Evolutionary conservation across 2,888 invertebrate genomes (phyloP), one percentile per base, ranked within the genome.

Genomic region (Lasius platythorax): DNA sequence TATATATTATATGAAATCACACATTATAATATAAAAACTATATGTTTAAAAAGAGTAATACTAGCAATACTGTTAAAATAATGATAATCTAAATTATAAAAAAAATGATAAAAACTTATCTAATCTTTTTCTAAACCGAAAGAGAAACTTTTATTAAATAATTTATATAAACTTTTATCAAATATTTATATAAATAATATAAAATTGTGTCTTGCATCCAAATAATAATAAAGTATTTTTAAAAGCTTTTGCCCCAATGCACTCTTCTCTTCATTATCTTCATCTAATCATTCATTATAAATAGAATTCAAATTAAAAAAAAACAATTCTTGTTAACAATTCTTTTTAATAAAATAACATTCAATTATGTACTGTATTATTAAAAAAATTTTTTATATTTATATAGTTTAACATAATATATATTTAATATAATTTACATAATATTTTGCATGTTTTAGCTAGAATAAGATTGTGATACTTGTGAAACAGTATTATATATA

Each of bases 201-300:
- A 78, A 78, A 58, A 9, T 76, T 37, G 2, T 63, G 15, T 56
- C 43, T 78, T 56, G 30, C 70, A 68, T 30, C 43, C 70, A 78
- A 56, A 9, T 53, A 56, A 3, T 23, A 78, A 30, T 75, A 64
- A 75, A 64, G 5, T 37, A 37, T 53, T 61, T 74, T 68, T 78
- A 28, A 72, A 75, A 82, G 37, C 40, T 64, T 75, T 66, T 85
- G 68, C 87, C 85, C 83, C 87, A 88, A 87, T 90, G 86, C 87
- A 88, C 85, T 82, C 68, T 85, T 84, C 84, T 85, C 79, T 82
- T 87, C 73, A 30, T 74, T 68, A 73, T 68, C 68, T 83, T 72
- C 12, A 82, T 61, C 37, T 64, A 30, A 75, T 64, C 8, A 15
- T 4, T 56, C 12, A 64, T 43, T 40, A 50, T 67, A 78, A 5